Evolutionary conservation across 2,113 vertebrate species (phyloP).

Genomic region (Odontophorus gujanensis): DNA sequence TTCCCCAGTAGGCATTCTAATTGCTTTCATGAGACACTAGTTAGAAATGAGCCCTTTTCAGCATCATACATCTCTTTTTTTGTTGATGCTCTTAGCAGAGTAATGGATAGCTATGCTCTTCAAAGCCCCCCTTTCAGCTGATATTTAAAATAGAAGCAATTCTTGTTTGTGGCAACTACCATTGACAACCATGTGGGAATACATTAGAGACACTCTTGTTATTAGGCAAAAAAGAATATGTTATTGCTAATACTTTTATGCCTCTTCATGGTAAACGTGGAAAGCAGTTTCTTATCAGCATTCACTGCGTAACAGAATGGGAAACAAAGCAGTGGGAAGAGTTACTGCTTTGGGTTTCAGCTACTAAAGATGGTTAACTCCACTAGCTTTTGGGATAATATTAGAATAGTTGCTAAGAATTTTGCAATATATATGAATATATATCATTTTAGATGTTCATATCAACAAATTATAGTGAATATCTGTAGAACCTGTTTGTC

Average conservation of each 20-base stretch:
- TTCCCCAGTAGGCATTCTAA: slow-evolving; percentile 45
- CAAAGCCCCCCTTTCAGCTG: slow-evolving; percentile 5
- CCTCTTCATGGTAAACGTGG: not conserved
- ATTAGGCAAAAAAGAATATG: not conserved
- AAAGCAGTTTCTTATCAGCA: not conserved
- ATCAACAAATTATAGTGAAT: not conserved
- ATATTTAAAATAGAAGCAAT: slow-evolving; percentile 61
- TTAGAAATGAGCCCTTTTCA: slow-evolving; percentile 42
- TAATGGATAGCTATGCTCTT: slow-evolving; percentile 25
- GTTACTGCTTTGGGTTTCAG: not conserved
- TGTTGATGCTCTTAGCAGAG: slow-evolving; percentile 24
- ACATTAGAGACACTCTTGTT: slow-evolving; percentile 41
- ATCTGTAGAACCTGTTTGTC: not conserved
- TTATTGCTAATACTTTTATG: slow-evolving; percentile 17
- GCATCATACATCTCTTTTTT: not conserved
- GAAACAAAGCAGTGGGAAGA: not conserved
- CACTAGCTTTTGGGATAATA: not conserved
- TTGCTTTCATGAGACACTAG: slow-evolving; percentile 55
- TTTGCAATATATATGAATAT: not conserved
- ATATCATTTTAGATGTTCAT: not conserved
- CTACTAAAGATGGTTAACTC: not conserved
- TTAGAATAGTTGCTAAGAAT: not conserved
- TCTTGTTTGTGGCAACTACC: slow-evolving; percentile 54
- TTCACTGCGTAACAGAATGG: not conserved
- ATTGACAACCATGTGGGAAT: slow-evolving; percentile 9